Conservation (phyloP, 2,888 invertebrate genomes). For the Hipparchia sbordonii region DNA sequence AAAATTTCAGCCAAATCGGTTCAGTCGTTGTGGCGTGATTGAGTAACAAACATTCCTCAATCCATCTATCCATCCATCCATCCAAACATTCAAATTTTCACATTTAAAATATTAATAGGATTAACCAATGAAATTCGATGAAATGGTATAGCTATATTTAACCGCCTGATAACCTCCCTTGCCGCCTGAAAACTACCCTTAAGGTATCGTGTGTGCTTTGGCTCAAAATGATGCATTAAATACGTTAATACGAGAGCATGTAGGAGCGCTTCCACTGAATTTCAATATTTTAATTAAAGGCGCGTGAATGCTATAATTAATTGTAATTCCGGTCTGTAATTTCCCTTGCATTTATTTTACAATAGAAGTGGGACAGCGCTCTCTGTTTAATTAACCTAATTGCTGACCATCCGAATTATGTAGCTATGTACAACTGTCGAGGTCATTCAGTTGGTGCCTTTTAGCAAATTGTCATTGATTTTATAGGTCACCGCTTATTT, state of each 20-base stretch:
- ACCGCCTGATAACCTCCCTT: too few species aligned
- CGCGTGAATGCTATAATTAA: constrained; percentile 35
- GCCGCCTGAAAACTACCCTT: neutral
- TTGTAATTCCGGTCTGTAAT: constrained; percentile 33
- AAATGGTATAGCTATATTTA: too few species aligned
- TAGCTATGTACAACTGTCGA: constrained; percentile 7
- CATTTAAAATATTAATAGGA: too few species aligned
- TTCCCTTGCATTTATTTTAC: constrained; percentile 26
- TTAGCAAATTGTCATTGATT: constrained; percentile 9
- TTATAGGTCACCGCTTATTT: constrained; percentile 14
- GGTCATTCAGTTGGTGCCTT: constrained; percentile 1
- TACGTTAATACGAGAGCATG: constrained; percentile 45
- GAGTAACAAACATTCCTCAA: too few species aligned
- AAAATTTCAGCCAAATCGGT: too few species aligned
- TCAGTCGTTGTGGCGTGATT: too few species aligned
- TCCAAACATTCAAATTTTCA: too few species aligned
- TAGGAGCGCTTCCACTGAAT: constrained; percentile 51
- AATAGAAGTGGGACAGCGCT: constrained; percentile 25
- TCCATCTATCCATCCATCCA: too few species aligned
- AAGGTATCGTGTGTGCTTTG: neutral
- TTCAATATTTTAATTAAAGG: constrained; percentile 53
- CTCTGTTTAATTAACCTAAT: constrained; percentile 32
- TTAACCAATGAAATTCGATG: too few species aligned
- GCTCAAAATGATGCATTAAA: constrained; percentile 44
- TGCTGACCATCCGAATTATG: constrained; percentile 11